A percentile compares a stretch with the other conserved stretches of the same genome.
phyloP scores from a whole-genome alignment of 2,888 invertebrate species.

The Leuctra nigra region DNA sequence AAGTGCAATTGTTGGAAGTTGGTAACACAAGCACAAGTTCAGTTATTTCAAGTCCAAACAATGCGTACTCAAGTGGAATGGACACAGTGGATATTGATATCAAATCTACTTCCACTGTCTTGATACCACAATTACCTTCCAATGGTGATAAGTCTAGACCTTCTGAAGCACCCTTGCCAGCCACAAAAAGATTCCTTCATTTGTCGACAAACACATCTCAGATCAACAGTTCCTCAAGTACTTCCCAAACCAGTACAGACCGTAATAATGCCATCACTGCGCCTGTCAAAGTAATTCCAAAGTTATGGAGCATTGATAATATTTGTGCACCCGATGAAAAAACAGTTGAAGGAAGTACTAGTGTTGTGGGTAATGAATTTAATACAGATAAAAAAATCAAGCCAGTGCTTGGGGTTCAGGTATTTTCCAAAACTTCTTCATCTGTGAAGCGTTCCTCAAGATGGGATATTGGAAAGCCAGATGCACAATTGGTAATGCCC shows the following conservation, averaged over 20 bases:
- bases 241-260: background rate
- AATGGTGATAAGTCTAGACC: background rate
- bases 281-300: conserved; percentile 19
- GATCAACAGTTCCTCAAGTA: background rate
- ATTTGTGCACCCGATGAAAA: conserved; percentile 30
- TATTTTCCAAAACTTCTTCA: conserved; percentile 34
- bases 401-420: conserved; percentile 39
- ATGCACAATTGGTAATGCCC: conserved; percentile 31
- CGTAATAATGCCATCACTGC: background rate
- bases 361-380: conserved; percentile 9
- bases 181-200: conserved; percentile 22
- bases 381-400: conserved; percentile 35
- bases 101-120: background rate
- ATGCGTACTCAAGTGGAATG: background rate
- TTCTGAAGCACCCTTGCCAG: conserved; percentile 21
- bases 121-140: background rate
- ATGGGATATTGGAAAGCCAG: conserved; percentile 44
- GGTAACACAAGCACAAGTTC: no score
- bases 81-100: background rate
- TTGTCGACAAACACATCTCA: background rate
- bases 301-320: conserved; percentile 35
- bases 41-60: no score
- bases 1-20: no score
- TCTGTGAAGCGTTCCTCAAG: conserved; percentile 39
- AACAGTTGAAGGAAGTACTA: background rate